These are phyloP conservation scores for Himalopsyche anomala DNA, from an alignment of 2,888 invertebrate genomes.

Conservation along the genomic window DNA sequence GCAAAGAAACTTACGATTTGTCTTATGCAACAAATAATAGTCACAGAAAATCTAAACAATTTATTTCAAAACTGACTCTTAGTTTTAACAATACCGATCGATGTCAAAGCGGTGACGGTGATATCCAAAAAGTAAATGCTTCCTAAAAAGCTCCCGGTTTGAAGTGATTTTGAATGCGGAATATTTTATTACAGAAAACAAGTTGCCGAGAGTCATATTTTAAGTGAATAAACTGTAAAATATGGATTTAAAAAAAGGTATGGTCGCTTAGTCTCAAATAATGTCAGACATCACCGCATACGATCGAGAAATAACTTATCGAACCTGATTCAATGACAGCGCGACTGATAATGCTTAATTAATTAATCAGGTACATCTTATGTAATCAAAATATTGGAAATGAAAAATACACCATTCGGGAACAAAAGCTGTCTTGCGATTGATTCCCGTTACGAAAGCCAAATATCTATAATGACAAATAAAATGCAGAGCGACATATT, in stretches of 20 bases:
- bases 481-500: background rate
- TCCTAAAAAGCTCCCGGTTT: background rate
- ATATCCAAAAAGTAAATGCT: background rate
- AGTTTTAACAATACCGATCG: background rate
- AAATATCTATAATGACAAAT: constrained; percentile 20
- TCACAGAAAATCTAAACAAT: constrained; percentile 43
- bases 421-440: constrained; percentile 36
- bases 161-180: too few species aligned
- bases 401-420: constrained; percentile 20
- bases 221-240: background rate
- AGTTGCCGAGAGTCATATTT: too few species aligned
- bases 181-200: too few species aligned
- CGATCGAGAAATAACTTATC: background rate
- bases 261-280: too few species aligned
- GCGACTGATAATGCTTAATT: constrained; percentile 27
- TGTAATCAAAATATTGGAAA: constrained; percentile 35
- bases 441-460: constrained; percentile 34
- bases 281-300: background rate
- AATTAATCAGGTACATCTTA: constrained; percentile 46
- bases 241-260: background rate
- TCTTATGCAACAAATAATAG: constrained; percentile 56
- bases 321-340: constrained; percentile 33
- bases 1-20: constrained; percentile 61
- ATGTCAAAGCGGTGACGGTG: background rate
- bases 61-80: constrained; percentile 21